Conservation (phyloP, 1,140 invertebrate genomes). For the Diorhabda elongata region DNA sequence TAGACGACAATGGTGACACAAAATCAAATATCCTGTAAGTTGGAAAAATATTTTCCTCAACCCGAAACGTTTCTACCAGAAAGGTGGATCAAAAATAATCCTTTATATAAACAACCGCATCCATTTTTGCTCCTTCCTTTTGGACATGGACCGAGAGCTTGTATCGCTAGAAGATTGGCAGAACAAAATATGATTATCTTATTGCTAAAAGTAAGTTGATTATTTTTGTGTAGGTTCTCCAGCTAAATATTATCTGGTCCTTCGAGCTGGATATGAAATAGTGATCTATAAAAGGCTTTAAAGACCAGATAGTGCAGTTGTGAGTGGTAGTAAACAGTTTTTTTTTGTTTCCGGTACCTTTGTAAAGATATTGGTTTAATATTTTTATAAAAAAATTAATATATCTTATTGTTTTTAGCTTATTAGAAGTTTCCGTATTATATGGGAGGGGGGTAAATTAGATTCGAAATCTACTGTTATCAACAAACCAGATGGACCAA, state of each 20-base stretch:
- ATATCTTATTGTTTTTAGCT: slow-evolving; percentile 56
- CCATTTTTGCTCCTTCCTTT: slow-evolving; percentile 82
- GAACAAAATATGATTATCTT: slow-evolving; percentile 82
- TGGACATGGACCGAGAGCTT: slow-evolving; percentile 81
- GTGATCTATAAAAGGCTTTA: too few species aligned
- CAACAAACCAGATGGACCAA: slow-evolving; percentile 72
- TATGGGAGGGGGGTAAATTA: slow-evolving; percentile 62
- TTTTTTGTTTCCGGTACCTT: too few species aligned
- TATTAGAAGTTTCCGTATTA: slow-evolving; percentile 60
- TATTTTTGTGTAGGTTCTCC: too few species aligned
- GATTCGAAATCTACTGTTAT: slow-evolving; percentile 67
- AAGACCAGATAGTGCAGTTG: too few species aligned
- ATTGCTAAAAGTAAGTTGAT: slow-evolving; percentile 55
- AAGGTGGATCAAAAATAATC: slow-evolving; percentile 62
- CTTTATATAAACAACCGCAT: slow-evolving; percentile 55
- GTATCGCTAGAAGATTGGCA: slow-evolving; percentile 81
- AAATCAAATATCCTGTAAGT: slow-evolving; percentile 73
- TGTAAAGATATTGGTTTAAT: too few species aligned
- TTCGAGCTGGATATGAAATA: too few species aligned
- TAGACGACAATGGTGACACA: slow-evolving; percentile 85
- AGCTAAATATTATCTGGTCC: too few species aligned
- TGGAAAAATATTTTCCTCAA: slow-evolving; percentile 65
- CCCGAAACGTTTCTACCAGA: slow-evolving; percentile 71
- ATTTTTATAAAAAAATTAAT: too few species aligned
- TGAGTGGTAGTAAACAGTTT: too few species aligned